Evolutionary conservation across 2,797 vertebrate genomes (phyloP).

Genomic region (Carapus acus): DNA sequence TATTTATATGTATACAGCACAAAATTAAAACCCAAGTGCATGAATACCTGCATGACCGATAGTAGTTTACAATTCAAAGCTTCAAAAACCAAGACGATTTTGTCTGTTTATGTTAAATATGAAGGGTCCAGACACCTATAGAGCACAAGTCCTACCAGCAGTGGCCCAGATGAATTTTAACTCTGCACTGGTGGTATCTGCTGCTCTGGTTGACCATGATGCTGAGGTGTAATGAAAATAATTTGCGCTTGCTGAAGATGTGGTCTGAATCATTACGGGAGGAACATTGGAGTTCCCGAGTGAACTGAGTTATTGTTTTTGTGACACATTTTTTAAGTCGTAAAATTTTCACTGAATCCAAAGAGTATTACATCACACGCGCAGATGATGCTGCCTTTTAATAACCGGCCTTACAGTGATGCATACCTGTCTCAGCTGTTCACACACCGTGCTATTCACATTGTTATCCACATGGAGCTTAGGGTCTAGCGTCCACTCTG

Average conservation of each 20-base stretch:
- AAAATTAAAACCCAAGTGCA: slow-evolving; percentile 11
- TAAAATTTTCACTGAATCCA: slow-evolving; percentile 7
- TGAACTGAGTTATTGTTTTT: too few relatives aligned
- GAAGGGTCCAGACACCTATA: slow-evolving; percentile 36
- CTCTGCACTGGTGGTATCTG: slow-evolving; percentile 33
- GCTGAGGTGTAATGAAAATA: slow-evolving; percentile 26
- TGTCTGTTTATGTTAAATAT: slow-evolving; percentile 59
- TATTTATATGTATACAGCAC: too few relatives aligned
- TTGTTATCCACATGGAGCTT: slow-evolving; percentile 24
- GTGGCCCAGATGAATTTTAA: slow-evolving; percentile 54
- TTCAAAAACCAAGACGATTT: too few relatives aligned
- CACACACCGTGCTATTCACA: slow-evolving; percentile 25
- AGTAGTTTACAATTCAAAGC: slow-evolving; percentile 32
- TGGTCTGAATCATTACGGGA: neutral
- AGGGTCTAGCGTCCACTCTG: slow-evolving; percentile 29
- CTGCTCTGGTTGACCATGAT: slow-evolving; percentile 22
- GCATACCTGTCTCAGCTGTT: slow-evolving; percentile 7
- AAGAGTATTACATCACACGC: slow-evolving; percentile 2
- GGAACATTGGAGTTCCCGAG: too few relatives aligned
- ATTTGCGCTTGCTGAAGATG: slow-evolving; percentile 7
- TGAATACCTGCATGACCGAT: slow-evolving; percentile 24
- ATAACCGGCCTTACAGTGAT: slow-evolving; percentile 24
- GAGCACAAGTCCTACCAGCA: slow-evolving; percentile 32
- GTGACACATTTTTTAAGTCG: too few relatives aligned
- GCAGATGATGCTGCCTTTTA: slow-evolving; percentile 22